Base-by-base conservation (phyloP, 2,888 invertebrate genomes). In the Quadriops clusia region DNA sequence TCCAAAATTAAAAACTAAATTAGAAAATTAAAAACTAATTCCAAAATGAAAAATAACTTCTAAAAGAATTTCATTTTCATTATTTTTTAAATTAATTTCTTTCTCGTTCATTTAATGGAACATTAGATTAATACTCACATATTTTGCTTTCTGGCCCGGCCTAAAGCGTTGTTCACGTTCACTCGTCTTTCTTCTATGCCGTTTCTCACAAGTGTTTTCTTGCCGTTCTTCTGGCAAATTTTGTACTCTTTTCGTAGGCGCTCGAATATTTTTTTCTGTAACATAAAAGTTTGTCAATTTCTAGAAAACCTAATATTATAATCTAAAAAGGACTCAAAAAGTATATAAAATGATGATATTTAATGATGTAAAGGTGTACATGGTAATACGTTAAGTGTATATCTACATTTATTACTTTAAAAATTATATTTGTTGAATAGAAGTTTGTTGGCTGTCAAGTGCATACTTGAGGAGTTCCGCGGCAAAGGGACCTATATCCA, bases 111-210 rank as follows among this genome's bases (percentile, higher is more conserved):
- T 8, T 20, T n/a, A 28, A 4, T 1, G 17, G 10, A 17, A 17
- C n/a, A 9, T 5, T 7, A 3, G 8, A 2, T 17, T 18, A 3
- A 20, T 23, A 46, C 55, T 55, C 47, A 60, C 60, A 61, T 57
- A 37, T 57, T 55, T 41, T 61, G 61, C 38, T 61, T 62, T 22
- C 60, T 46, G 20, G 58, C 54, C 36, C 60, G 43, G 30, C 44
- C 54, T 28, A 60, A 42, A 16, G 58, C 55, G 36, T 48, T 54
- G 5, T 51, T 46, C 29, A 61, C 39, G 42, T 54, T 56, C 34
- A 47, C 47, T 30, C 56, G 43, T 33, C 54, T 46, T 32, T 61
- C 60, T 40, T 58, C 58, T 7, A 58, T 41, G 6, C 54, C 51
- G 38, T 46, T 50, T 40, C 55, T 59, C 3, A 49, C 39, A 5